Percentiles rank a stretch among this genome's conserved stretches.
Evolutionary conservation across 30 jellyfish, hydroid and myxozoan species (phyloP).

Genomic region (Turritopsis rubra): DNA sequence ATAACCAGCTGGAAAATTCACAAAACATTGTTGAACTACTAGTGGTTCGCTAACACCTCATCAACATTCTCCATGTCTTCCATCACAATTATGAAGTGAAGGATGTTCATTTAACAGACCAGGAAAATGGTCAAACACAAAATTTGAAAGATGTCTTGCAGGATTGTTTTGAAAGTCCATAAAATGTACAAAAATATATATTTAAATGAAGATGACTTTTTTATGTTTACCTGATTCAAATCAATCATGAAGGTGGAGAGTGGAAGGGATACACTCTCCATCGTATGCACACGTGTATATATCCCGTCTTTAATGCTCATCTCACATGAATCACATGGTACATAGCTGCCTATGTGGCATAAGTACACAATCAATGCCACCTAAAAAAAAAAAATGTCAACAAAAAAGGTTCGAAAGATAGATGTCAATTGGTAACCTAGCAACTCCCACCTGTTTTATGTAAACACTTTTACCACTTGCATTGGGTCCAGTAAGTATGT

Average conservation of each 20-base stretch:
- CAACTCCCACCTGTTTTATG: constrained; percentile 64
- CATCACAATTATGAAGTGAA: no score
- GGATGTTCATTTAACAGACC: not conserved
- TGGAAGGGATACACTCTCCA: constrained; percentile 79
- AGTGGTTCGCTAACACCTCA: no score
- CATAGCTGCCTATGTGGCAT: constrained; percentile 92
- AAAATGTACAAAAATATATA: not conserved
- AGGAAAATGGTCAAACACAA: not conserved
- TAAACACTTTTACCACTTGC: constrained; percentile 97
- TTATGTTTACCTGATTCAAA: constrained; percentile 82
- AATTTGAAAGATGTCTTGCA: no score
- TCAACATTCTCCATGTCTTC: no score
- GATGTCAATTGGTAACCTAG: not conserved
- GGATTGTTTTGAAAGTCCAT: no score
- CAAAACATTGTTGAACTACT: no score
- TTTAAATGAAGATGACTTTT: not conserved
- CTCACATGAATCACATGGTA: constrained; percentile 87
- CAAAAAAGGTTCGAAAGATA: not conserved
- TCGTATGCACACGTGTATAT: constrained; percentile 72
- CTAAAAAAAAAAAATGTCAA: constrained; percentile 24
- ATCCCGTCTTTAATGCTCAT: constrained; percentile 77
- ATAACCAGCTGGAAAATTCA: not conserved
- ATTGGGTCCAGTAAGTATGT: constrained; percentile 85
- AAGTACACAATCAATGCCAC: constrained; percentile 82
- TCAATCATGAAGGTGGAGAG: constrained; percentile 92